Evolutionary conservation across 2,113 vertebrate species (phyloP).

Genomic region (Hepsetus odoe): DNA sequence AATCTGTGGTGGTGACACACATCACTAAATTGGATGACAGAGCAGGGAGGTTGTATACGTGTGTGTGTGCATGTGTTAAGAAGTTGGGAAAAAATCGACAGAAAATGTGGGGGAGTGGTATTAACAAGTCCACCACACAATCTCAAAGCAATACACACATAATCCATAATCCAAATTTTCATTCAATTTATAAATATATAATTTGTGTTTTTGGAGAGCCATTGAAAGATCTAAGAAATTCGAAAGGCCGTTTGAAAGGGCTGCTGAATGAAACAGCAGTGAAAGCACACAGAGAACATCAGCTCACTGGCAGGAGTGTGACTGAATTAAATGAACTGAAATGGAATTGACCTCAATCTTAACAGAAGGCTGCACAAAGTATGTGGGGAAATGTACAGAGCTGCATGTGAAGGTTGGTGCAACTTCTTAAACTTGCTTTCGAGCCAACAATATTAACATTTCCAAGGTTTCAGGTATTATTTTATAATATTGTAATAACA

Average conservation of each 20-base stretch:
- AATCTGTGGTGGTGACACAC: slow-evolving; percentile 65
- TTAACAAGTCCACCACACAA: too few species aligned
- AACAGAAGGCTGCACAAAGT: neutral
- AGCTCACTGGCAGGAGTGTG: neutral
- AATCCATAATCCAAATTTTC: neutral
- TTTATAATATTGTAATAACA: too few species aligned
- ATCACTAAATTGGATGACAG: slow-evolving; percentile 64
- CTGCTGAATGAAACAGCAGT: neutral
- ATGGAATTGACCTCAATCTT: neutral
- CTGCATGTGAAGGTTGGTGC: too few species aligned
- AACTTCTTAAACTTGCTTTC: too few species aligned
- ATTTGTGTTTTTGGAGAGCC: neutral
- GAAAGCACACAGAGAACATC: neutral
- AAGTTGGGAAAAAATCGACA: too few species aligned
- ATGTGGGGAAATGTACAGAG: neutral
- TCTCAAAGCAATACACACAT: too few species aligned
- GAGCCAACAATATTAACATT: too few species aligned
- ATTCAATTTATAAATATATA: neutral
- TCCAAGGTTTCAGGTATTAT: too few species aligned
- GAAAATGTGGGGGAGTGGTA: neutral
- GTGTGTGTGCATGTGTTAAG: neutral
- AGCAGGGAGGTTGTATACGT: slow-evolving; percentile 37
- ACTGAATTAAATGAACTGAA: neutral
- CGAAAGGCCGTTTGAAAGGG: too few species aligned
- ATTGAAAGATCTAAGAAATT: neutral